Percentiles rank a stretch among this genome's conserved stretches.
Conservation (phyloP, 1,140 invertebrate genomes). For the Pissodes strobi region DNA sequence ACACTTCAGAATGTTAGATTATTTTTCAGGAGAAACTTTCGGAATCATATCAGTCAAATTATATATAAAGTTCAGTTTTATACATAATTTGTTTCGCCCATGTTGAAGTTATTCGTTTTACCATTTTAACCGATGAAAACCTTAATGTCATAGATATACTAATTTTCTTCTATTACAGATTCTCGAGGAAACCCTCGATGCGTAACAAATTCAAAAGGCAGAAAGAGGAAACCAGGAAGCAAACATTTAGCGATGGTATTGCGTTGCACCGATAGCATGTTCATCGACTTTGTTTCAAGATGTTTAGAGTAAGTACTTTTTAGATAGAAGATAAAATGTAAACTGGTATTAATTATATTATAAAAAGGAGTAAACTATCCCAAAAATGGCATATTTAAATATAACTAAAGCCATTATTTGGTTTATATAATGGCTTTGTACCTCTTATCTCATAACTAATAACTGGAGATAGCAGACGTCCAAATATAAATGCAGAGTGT, state of each 20-base stretch:
- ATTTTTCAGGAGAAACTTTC: no score
- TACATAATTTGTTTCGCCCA: no score
- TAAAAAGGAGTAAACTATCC: no score
- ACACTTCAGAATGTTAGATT: no score
- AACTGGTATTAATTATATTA: neutral
- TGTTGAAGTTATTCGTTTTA: no score
- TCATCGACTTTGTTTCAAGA: conserved; percentile 90
- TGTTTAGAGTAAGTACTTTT: conserved; percentile 82
- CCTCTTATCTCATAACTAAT: no score
- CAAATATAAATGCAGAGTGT: no score
- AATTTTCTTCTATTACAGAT: conserved; percentile 62
- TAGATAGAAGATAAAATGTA: neutral
- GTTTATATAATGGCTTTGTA: no score
- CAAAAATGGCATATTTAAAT: no score
- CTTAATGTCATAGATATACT: neutral
- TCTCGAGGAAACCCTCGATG: conserved; percentile 89
- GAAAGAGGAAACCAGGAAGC: conserved; percentile 84
- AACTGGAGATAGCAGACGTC: no score
- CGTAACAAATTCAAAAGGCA: conserved; percentile 89
- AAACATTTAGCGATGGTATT: conserved; percentile 77
- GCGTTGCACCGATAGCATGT: conserved; percentile 84
- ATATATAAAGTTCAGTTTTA: neutral
- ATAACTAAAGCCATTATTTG: no score
- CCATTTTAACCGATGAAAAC: no score
- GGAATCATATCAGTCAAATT: neutral